Conservation (phyloP, 1,140 invertebrate species). For the Alviniconcha marisindica region DNA sequence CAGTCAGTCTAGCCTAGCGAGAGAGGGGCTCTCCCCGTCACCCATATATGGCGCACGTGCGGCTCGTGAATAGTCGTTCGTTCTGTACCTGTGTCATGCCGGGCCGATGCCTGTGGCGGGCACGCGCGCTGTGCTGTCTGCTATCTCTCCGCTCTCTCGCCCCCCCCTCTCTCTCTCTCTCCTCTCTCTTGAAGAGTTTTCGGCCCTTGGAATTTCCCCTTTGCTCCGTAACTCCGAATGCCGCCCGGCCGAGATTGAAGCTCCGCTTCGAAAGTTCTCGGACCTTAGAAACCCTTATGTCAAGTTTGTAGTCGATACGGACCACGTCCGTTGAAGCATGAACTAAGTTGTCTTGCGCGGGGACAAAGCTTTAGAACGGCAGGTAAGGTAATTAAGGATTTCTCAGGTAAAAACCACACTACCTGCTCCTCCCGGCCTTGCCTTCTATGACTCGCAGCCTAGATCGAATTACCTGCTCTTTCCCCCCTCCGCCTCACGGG, state of each 20-base stretch:
- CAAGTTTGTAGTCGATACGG: not conserved
- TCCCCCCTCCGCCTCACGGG: too few relatives aligned
- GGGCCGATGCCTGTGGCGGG: not conserved
- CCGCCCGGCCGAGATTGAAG: not conserved
- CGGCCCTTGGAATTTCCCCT: not conserved
- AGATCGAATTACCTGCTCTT: constrained; percentile 18
- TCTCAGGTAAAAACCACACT: not conserved
- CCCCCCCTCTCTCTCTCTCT: not conserved
- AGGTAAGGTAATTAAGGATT: not conserved
- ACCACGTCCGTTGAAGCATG: too few relatives aligned
- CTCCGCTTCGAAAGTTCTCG: too few relatives aligned
- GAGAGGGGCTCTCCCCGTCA: constrained; percentile 21
- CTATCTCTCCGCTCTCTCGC: not conserved
- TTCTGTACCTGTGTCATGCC: not conserved
- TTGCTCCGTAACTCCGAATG: not conserved
- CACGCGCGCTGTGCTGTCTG: not conserved
- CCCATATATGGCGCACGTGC: constrained; percentile 31
- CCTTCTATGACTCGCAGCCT: constrained; percentile 34
- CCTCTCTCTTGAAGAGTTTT: not conserved
- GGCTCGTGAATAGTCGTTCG: not conserved
- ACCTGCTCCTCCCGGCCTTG: constrained; percentile 11
- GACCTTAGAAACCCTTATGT: not conserved
- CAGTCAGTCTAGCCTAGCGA: not conserved
- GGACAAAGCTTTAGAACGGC: too few relatives aligned
- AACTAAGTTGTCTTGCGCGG: too few relatives aligned